Evolutionary conservation across 2,888 invertebrate genomes (phyloP), one percentile per base, ranked within the genome.

Genomic region (Pyrocoelia pectoralis): DNA sequence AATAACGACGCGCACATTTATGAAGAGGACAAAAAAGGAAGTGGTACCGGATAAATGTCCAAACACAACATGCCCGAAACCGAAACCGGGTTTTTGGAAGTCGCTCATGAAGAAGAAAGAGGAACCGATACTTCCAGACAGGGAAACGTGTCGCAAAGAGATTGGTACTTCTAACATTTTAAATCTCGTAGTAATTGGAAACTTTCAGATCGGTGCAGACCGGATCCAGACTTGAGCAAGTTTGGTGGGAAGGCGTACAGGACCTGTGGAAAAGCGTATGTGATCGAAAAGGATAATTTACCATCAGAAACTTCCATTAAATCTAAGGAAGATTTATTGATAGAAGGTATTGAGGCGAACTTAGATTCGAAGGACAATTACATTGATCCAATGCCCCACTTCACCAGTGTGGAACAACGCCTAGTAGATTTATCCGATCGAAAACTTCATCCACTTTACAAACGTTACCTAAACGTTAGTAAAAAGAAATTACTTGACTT

Each of bases 361-460:
- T 73, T 74, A 1, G 72, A 73, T 1, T 56, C 75, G 9, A 78
- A 80, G 54, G 67, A 74, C n/a, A 50, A 40, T 8, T 13, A 19
- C 12, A 8, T 49, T 10, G 73, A 80, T 60, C 78, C 79, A 0
- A 67, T 80, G 72, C 77, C 79, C 0, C 68, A 71, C 9, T 78
- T 75, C 66, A 70, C 72, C 24, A 73, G 69, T 33, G 77, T 76
- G 9, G 76, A 75, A 59, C 69, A 74, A 46, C 69, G 79, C 2
- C 17, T 80, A 61, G 33, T 81, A 2, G 78, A 79, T 54, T 58
- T 79, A 56, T 56, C 68, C 49, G 75, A 78, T n/a, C 70, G 72
- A 17, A 74, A 72, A 59, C 67, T 81, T 6, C 81, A 81, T 67
- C 81, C 81, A 0, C 61, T 75, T 3, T 79, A 80, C 64, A 75